Evolutionary conservation across 2,797 vertebrate species (phyloP), one percentile per base, ranked within the genome.

Genomic region (Sebastes vulpes): DNA sequence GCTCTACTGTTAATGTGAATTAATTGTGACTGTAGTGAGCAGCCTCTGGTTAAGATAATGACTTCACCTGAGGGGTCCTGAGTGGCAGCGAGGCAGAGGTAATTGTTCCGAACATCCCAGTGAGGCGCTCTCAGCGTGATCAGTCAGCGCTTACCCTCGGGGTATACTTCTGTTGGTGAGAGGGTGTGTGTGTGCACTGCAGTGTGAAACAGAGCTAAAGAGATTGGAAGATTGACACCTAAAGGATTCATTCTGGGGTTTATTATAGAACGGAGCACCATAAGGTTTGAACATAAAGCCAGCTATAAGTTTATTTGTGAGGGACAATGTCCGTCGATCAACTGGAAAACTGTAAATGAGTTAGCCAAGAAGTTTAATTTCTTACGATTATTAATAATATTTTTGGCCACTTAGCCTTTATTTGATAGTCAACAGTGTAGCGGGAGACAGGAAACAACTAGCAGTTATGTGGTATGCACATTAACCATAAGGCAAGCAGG

Each of bases 21-120:
- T 91, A 91, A 93, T 93, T 81, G 83, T 90, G 93, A 93, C 82
- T 79, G 77, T 76, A 66, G 89, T 65, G 89, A 82, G 83, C 87
- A 85, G 87, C 90, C 86, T 78, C 91, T 83, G 86, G 89, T 88
- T 87, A 89, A 89, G 89, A 91, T 95, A 94, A 95, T 93, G 92
- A 91, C 90, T 92, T 93, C 90, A 92, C 93, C 92, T 87, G 86
- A 89, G 93, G 92, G 93, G 87, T 91, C 90, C 89, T 61, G 89
- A 92, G 85, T 81, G 90, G 84, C 85, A 91, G 87, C 72, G 58
- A 94, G 83, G 92, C 90, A 78, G 78, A 92, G 88, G 90, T 93
- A 94, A 95, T 95, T 89, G 89, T 92, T 94, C 88, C 28, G 79
- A 94, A 94, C 95, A 93, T 88, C 94, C 72, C 93, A 92, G 94